Conservation (phyloP, 1,140 invertebrate genomes). For the Octopus sinensis region DNA sequence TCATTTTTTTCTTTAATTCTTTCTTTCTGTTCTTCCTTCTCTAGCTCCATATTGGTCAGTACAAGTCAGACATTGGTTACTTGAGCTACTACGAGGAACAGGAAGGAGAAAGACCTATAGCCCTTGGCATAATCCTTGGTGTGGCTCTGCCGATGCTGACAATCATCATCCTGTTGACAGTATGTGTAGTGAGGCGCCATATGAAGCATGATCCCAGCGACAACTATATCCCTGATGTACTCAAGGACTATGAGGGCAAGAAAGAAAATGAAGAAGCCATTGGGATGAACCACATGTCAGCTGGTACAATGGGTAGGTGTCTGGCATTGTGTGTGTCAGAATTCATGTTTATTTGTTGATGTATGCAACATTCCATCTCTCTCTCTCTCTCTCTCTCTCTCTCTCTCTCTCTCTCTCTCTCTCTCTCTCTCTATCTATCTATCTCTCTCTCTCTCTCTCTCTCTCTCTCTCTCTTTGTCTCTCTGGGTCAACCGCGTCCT, state of each 20-base stretch:
- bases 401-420: too few relatives aligned
- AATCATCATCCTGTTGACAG: constrained; percentile 45
- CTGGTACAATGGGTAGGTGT: constrained; percentile 12
- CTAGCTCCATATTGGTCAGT: constrained; percentile 45
- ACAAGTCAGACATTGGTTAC: constrained; percentile 38
- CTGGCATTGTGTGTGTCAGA: too few relatives aligned
- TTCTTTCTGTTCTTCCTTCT: constrained; percentile 13
- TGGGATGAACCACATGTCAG: constrained; percentile 43
- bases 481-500: too few relatives aligned
- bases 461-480: too few relatives aligned
- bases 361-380: too few relatives aligned
- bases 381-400: too few relatives aligned
- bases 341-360: too few relatives aligned
- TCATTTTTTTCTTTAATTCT: too few relatives aligned
- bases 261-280: constrained; percentile 43
- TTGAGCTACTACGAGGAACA: constrained; percentile 40
- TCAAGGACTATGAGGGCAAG: constrained; percentile 46
- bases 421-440: too few relatives aligned
- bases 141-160: constrained; percentile 49
- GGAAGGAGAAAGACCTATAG: constrained; percentile 41
- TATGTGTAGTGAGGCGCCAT: constrained; percentile 48
- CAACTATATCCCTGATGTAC: constrained; percentile 48
- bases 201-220: constrained; percentile 44
- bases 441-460: too few relatives aligned
- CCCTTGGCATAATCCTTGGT: constrained; percentile 47